These are phyloP conservation scores for Chaetura pelagica DNA, from an alignment of 2,113 vertebrate species.

Conservation along the genomic window DNA sequence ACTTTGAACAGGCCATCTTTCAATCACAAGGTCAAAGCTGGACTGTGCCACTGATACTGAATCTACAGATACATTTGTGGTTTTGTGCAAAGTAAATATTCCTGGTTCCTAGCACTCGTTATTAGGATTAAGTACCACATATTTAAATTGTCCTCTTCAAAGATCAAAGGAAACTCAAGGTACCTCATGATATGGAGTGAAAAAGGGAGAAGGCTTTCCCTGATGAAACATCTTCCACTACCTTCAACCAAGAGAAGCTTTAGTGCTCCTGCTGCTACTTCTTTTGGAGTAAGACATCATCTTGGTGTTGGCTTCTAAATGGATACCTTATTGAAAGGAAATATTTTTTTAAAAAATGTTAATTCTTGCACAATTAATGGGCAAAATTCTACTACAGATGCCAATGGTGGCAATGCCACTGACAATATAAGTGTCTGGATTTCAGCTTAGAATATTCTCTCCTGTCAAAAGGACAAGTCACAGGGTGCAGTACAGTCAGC, in stretches of 20 bases:
- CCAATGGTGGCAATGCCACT: not conserved
- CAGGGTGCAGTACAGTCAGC: not conserved
- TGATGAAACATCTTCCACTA: not conserved
- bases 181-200: not conserved
- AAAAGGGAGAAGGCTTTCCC: not conserved
- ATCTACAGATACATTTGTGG: not conserved
- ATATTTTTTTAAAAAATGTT: not conserved
- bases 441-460: not conserved
- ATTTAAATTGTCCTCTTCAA: not conserved
- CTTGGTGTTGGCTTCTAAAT: not conserved
- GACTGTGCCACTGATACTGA: not conserved
- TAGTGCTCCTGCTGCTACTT: not conserved
- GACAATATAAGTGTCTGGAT: not conserved
- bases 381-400: not conserved
- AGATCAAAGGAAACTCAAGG: not conserved
- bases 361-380: not conserved
- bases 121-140: not conserved
- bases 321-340: not conserved
- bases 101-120: not conserved
- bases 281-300: accelerated
- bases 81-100: accelerated
- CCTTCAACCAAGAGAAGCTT: not conserved
- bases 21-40: not conserved
- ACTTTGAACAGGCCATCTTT: not conserved
- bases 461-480: not conserved